phyloP scores from a whole-genome alignment of 2,888 invertebrate genomes.

The Cyclophora albipunctata region DNA sequence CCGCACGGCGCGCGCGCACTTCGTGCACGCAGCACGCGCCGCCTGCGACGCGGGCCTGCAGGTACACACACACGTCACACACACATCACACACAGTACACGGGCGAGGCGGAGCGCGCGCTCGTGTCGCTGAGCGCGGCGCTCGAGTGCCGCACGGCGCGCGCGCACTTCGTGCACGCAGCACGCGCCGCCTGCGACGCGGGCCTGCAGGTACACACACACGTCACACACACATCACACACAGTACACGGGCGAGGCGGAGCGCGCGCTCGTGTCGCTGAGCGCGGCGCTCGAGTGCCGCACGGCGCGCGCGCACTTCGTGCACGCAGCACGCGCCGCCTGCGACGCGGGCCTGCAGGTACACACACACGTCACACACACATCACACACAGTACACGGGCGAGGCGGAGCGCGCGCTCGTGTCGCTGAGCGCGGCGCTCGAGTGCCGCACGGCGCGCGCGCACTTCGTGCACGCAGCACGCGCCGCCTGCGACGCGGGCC shows the following conservation, averaged over 20 bases:
- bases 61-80: constrained; percentile 41
- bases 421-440: constrained; percentile 80
- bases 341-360: constrained; percentile 83
- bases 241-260: constrained; percentile 81
- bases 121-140: constrained; percentile 79
- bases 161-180: constrained; percentile 86
- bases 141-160: constrained; percentile 91
- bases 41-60: constrained; percentile 87
- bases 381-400: constrained; percentile 73
- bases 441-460: constrained; percentile 88
- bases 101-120: constrained; percentile 83
- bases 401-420: constrained; percentile 83
- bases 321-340: constrained; percentile 85
- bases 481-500: constrained; percentile 87
- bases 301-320: constrained; percentile 89
- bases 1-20: constrained; percentile 87
- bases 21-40: constrained; percentile 85
- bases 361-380: constrained; percentile 34
- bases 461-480: constrained; percentile 87
- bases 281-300: constrained; percentile 87
- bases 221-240: too few relatives aligned
- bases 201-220: constrained; percentile 75
- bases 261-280: constrained; percentile 78
- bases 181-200: constrained; percentile 87
- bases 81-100: constrained; percentile 61